phyloP scores from a whole-genome alignment of 2,797 vertebrate species.

The Todus mexicanus region DNA sequence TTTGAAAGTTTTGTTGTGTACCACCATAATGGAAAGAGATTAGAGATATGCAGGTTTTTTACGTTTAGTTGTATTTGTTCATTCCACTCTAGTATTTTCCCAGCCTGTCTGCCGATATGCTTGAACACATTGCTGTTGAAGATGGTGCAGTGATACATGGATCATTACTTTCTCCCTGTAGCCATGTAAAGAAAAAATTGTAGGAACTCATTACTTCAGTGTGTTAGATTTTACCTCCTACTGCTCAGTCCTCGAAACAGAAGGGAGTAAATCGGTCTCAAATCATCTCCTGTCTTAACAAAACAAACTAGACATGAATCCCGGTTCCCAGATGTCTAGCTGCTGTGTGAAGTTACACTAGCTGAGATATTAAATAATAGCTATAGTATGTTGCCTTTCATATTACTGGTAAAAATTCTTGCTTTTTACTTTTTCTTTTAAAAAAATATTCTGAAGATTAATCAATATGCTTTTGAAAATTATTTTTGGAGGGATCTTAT shows the following conservation, averaged over 20 bases:
- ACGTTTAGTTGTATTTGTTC: not conserved
- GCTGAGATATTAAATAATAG: not conserved
- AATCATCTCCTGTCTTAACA: not conserved
- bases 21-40: not conserved
- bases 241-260: not conserved
- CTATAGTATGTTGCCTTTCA: not conserved
- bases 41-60: not conserved
- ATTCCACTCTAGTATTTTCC: not conserved
- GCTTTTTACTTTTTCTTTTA: not conserved
- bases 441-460: not conserved
- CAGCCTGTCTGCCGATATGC: not conserved
- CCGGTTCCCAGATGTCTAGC: not conserved
- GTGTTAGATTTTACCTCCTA: not conserved
- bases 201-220: not conserved
- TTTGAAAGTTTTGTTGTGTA: not conserved
- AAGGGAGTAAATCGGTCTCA: not conserved
- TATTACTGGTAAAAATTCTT: not conserved
- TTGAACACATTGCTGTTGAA: not conserved
- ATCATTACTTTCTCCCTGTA: conserved; percentile 14
- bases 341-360: not conserved
- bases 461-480: not conserved
- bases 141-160: not conserved
- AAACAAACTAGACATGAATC: not conserved
- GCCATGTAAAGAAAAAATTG: not conserved
- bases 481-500: not conserved